Percentiles rank a stretch among this genome's conserved stretches.
phyloP scores from a whole-genome alignment of 1,140 invertebrate genomes.

The Drosophila obscura region DNA sequence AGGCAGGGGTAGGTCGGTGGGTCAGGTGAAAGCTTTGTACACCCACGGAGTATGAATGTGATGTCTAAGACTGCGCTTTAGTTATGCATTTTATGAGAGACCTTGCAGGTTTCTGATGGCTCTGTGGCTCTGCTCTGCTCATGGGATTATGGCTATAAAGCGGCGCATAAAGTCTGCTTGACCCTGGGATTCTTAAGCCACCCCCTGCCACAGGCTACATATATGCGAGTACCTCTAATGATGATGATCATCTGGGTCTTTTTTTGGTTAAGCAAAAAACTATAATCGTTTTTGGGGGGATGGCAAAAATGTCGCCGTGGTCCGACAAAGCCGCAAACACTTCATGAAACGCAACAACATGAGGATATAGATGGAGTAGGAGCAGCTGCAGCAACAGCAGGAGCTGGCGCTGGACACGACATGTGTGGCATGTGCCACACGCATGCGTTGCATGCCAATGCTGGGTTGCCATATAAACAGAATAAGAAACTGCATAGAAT shows the following conservation, averaged over 20 bases:
- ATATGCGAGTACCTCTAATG: constrained; percentile 38
- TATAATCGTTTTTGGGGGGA: constrained; percentile 40
- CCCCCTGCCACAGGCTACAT: constrained; percentile 2
- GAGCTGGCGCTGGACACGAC: constrained; percentile 32
- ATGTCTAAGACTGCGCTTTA: constrained; percentile 51
- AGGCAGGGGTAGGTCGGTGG: background rate
- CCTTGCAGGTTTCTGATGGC: constrained; percentile 52
- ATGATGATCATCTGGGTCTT: constrained; percentile 42
- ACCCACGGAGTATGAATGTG: constrained; percentile 39
- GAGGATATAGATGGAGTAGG: constrained; percentile 20
- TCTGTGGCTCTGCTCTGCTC: constrained; percentile 30
- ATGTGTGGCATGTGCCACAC: constrained; percentile 61
- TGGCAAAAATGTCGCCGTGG: constrained; percentile 32
- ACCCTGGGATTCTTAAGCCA: constrained; percentile 5
- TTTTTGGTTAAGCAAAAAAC: constrained; percentile 41
- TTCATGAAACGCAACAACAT: constrained; percentile 49
- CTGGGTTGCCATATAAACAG: constrained; percentile 51
- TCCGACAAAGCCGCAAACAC: constrained; percentile 53
- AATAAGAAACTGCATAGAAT: constrained; percentile 54
- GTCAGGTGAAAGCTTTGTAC: constrained; percentile 33
- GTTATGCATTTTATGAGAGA: constrained; percentile 58
- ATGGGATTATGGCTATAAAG: constrained; percentile 41
- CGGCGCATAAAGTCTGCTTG: constrained; percentile 45
- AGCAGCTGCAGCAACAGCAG: constrained; percentile 1
- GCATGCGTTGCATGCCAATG: constrained; percentile 67